Evolutionary conservation across 2,113 vertebrate genomes (phyloP).

Genomic region (Etheostoma cragini): DNA sequence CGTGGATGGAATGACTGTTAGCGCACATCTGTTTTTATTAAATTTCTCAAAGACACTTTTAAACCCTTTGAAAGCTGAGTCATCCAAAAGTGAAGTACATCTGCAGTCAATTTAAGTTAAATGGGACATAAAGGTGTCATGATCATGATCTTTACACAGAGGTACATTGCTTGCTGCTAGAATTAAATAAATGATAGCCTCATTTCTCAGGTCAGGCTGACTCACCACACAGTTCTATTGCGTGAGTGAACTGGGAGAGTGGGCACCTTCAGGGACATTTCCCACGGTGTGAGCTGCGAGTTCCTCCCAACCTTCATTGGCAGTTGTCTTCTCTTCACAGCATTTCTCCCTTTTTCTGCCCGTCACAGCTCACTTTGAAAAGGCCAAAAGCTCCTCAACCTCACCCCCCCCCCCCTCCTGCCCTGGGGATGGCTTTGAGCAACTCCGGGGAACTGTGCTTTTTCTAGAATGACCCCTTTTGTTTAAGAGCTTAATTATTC

Average conservation of each 20-base stretch:
- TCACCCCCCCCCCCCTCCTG: conserved; percentile 20
- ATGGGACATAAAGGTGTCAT: conserved; percentile 36
- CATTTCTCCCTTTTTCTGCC: conserved; percentile 52
- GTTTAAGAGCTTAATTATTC: conserved; percentile 80
- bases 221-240: conserved; percentile 56
- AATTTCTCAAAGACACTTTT: conserved; percentile 35
- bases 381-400: conserved; percentile 70
- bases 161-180: conserved; percentile 41
- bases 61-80: conserved; percentile 26
- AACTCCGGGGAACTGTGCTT: conserved; percentile 68
- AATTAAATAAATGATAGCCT: conserved; percentile 12
- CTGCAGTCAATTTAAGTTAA: conserved; percentile 43
- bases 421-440: conserved; percentile 71
- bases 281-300: conserved; percentile 68
- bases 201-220: conserved; percentile 44
- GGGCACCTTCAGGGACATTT: conserved; percentile 51
- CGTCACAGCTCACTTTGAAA: conserved; percentile 75
- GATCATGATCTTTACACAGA: conserved; percentile 54
- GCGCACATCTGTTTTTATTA: conserved; percentile 45
- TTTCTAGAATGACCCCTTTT: conserved; percentile 76
- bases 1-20: conserved; percentile 43
- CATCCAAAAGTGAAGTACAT: conserved; percentile 11
- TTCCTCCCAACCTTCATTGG: conserved; percentile 59
- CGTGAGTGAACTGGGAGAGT: conserved; percentile 30
- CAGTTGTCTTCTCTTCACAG: conserved; percentile 58